Base-by-base conservation (phyloP, 2,888 invertebrate species). In the Dione juno region DNA sequence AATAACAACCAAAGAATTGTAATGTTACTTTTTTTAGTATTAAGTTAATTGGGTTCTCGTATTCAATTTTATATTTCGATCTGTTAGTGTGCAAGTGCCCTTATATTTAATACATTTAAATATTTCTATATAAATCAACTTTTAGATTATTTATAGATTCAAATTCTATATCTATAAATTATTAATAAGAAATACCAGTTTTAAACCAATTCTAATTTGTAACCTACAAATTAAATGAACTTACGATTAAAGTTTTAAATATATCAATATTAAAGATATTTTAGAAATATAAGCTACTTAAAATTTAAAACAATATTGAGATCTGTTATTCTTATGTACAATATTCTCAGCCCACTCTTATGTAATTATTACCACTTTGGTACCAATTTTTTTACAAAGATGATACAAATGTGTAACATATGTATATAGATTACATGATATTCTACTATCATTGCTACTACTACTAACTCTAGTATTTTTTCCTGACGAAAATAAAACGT, bases 11-110 rank as follows among this genome's bases (percentile, higher is more conserved):
- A 69, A 66, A 71, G 63, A 67, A 59, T 64, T 53, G 14, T 65
- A 70, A 67, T 57, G 70, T 72, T 70, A 67, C 69, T 66, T n/a
- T 66, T 71, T 21, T 54, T 63, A 63, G 40, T 63, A 11, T 35
- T 69, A 64, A 64, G 50, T 64, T 64, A 40, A 50, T 40, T 14
- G 16, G 37, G 64, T 50, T 52, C 64, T 64, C 64, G 64, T 64
- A 50, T 64, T 64, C 19, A 16, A 57, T 11, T 37, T 16, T 6
- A 16, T 37, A 40, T 57, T 57, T 57, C 11, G 37, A 57, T 37
- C 37, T 1, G 16, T 57, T 57, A 10, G 57, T 57, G 57, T 57
- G 57, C 16, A 57, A 37, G 37, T 57, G 37, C 37, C 57, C 57
- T 57, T 57, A 57, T 37, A 37, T 57, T 54, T 54, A 54, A 37